Conservation (phyloP, 2,113 vertebrate genomes). For the Isichthys henryi region DNA sequence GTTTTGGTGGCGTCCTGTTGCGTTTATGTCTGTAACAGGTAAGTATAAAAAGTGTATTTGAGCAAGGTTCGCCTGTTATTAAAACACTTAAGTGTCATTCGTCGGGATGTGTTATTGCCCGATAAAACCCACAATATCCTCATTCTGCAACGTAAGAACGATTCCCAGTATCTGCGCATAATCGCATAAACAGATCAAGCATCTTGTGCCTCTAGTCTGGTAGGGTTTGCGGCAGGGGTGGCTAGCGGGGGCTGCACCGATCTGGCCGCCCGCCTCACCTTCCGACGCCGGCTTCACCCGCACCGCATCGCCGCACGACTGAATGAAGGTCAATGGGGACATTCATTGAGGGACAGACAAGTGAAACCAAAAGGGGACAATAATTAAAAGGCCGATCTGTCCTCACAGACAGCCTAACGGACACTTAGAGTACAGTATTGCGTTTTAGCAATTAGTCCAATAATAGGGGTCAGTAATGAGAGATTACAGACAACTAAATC, state of each 20-base stretch:
- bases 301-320: not conserved
- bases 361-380: not conserved
- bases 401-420: not conserved
- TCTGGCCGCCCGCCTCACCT: not conserved
- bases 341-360: not conserved
- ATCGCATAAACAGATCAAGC: not conserved
- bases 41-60: not conserved
- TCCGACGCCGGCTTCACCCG: not conserved
- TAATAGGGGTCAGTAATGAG: not conserved
- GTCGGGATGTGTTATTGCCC: not conserved
- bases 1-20: not conserved
- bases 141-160: not conserved
- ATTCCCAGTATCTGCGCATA: not conserved
- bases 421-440: not conserved
- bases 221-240: not conserved
- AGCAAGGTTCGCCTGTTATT: not conserved
- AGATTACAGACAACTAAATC: not conserved
- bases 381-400: not conserved
- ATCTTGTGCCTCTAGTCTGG: not conserved
- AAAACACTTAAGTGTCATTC: not conserved
- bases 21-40: not conserved
- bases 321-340: not conserved
- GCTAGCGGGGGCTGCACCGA: not conserved
- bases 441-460: not conserved
- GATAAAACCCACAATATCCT: not conserved